Percentiles rank a stretch among this genome's conserved stretches.
These are phyloP conservation scores for Plumapathes pennacea DNA, from an alignment of 92 coral and sea anemone genomes.

Conservation along the genomic window DNA sequence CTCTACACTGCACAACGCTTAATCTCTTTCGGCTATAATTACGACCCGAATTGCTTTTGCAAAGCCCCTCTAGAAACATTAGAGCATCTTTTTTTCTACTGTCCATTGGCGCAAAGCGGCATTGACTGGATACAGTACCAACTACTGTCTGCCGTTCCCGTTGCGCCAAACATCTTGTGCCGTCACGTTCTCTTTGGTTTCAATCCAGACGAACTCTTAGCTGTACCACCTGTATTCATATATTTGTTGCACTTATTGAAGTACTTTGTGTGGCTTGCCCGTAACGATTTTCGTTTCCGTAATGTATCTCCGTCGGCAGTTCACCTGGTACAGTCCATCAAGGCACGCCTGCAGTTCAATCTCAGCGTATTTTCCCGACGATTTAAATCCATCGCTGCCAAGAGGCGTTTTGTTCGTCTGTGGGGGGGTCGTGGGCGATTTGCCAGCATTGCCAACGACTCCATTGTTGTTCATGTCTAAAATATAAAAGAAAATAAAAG, in stretches of 20 bases:
- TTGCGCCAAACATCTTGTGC: neutral
- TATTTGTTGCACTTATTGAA: neutral
- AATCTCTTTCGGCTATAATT: neutral
- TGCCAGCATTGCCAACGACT: no score
- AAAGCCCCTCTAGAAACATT: neutral
- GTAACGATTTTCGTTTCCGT: slow-evolving; percentile 24
- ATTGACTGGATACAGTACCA: neutral
- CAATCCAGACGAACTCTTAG: neutral
- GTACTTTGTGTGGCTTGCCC: slow-evolving; percentile 5
- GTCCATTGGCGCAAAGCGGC: neutral
- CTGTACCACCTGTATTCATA: slow-evolving; percentile 6
- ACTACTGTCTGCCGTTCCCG: neutral
- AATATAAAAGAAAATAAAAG: no score
- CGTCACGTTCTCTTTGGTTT: slow-evolving; percentile 24
- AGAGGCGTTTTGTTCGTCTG: no score
- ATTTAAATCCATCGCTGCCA: no score
- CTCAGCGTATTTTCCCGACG: no score
- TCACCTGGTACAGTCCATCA: neutral
- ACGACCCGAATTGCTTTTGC: slow-evolving; percentile 2
- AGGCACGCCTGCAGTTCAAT: neutral
- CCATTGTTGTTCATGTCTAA: no score
- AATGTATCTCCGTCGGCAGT: neutral
- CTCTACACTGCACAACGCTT: slow-evolving; percentile 2
- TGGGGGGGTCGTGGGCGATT: no score
- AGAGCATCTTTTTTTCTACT: slow-evolving; percentile 10